Evolutionary conservation across 2,888 invertebrate species (phyloP).

Genomic region (Hofmannophila pseudospretella): DNA sequence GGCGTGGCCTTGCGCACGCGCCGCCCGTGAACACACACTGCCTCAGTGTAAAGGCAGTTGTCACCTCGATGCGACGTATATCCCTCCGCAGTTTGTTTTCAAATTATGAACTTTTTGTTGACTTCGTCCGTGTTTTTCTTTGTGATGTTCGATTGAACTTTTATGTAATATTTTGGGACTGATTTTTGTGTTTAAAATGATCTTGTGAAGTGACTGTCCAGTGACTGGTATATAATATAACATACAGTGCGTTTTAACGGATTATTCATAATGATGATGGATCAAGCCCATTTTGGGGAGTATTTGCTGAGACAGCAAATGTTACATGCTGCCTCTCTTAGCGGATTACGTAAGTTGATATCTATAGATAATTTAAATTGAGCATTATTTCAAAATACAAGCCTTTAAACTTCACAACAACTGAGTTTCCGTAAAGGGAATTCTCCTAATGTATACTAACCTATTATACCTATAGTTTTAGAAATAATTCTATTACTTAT

Average conservation of each 20-base stretch:
- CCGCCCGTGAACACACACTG: conserved; percentile 46
- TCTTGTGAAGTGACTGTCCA: conserved; percentile 55
- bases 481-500: too few relatives aligned
- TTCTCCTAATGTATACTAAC: too few relatives aligned
- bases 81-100: conserved; percentile 35
- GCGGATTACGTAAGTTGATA: conserved; percentile 61
- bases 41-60: conserved; percentile 67
- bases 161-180: conserved; percentile 19
- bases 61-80: conserved; percentile 51
- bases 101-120: conserved; percentile 56
- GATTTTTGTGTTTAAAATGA: conserved; percentile 32
- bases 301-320: conserved; percentile 72
- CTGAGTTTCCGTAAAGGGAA: too few relatives aligned
- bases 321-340: conserved; percentile 67
- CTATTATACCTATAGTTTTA: too few relatives aligned
- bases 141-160: conserved; percentile 15
- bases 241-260: conserved; percentile 18
- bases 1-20: conserved; percentile 67
- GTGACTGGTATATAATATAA: conserved; percentile 26
- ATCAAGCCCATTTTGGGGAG: conserved; percentile 70
- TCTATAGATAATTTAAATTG: too few relatives aligned
- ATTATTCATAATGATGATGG: conserved; percentile 63
- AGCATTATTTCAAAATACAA: too few relatives aligned
- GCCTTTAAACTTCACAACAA: too few relatives aligned
- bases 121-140: conserved; percentile 2